phyloP scores from a whole-genome alignment of 2,113 vertebrate species.

The Paraplagusia blochii region DNA sequence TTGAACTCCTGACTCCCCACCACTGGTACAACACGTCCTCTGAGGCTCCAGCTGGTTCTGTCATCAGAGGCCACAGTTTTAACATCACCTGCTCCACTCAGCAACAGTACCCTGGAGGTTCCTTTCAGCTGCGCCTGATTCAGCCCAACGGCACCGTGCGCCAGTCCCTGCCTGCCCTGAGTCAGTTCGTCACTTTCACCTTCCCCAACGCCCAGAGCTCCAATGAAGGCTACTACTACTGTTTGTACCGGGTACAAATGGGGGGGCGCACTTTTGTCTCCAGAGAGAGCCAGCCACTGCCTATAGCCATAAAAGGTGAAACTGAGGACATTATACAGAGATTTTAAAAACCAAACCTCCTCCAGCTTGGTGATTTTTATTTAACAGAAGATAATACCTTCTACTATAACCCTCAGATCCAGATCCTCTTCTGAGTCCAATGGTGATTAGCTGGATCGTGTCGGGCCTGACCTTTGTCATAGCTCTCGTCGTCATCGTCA shows the following conservation, averaged over 20 bases:
- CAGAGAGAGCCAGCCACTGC: constrained; percentile 74
- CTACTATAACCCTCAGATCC: constrained; percentile 56
- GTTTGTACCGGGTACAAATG: constrained; percentile 73
- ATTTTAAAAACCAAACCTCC: background rate
- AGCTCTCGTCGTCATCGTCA: constrained; percentile 63
- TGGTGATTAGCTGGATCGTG: constrained; percentile 75
- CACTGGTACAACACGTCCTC: constrained; percentile 77
- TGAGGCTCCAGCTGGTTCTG: constrained; percentile 66
- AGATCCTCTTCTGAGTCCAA: constrained; percentile 71
- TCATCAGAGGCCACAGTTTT: constrained; percentile 71
- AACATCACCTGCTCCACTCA: constrained; percentile 75
- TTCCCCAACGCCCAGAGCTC: constrained; percentile 70
- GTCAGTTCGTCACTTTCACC: constrained; percentile 68
- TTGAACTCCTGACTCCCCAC: constrained; percentile 76
- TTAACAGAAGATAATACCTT: too few species aligned
- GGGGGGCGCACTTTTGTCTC: constrained; percentile 74
- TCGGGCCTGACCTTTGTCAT: constrained; percentile 72
- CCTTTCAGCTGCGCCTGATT: constrained; percentile 76
- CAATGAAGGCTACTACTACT: constrained; percentile 79
- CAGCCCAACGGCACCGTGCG: constrained; percentile 75
- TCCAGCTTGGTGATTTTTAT: too few species aligned
- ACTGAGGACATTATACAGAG: background rate
- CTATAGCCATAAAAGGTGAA: constrained; percentile 73
- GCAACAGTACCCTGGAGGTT: constrained; percentile 71
- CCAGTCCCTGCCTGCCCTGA: constrained; percentile 72